Conservation (phyloP, 1,140 invertebrate species). For the Araneus ventricosus region DNA sequence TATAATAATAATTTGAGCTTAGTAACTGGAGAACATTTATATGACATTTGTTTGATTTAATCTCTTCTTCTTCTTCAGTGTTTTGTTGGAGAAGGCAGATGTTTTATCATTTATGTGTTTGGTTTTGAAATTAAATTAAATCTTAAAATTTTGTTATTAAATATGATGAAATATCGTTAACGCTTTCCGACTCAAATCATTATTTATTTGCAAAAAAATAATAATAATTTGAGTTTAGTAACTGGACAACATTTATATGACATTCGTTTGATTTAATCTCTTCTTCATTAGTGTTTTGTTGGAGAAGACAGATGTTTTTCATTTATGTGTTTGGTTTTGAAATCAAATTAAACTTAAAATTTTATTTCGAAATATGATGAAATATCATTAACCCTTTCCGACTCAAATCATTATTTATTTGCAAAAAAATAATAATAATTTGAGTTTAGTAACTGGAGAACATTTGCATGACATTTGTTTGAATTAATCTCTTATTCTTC, state of each 20-base stretch:
- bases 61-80: neutral
- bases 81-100: neutral
- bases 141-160: too few species aligned
- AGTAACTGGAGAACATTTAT: neutral
- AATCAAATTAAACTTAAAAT: too few species aligned
- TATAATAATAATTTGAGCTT: too few species aligned
- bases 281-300: neutral
- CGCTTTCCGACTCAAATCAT: too few species aligned
- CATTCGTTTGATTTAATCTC: neutral
- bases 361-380: too few species aligned
- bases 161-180: too few species aligned
- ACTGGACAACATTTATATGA: neutral
- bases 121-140: too few species aligned
- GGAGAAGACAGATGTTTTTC: neutral
- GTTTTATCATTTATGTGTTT: neutral
- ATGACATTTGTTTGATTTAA: neutral
- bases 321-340: neutral
- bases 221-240: too few species aligned
- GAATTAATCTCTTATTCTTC: neutral
- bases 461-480: neutral
- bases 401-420: too few species aligned
- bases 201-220: too few species aligned
- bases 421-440: too few species aligned
- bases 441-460: neutral
- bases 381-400: too few species aligned